Conservation (phyloP, 2,888 invertebrate species). For the Nezara viridula region DNA sequence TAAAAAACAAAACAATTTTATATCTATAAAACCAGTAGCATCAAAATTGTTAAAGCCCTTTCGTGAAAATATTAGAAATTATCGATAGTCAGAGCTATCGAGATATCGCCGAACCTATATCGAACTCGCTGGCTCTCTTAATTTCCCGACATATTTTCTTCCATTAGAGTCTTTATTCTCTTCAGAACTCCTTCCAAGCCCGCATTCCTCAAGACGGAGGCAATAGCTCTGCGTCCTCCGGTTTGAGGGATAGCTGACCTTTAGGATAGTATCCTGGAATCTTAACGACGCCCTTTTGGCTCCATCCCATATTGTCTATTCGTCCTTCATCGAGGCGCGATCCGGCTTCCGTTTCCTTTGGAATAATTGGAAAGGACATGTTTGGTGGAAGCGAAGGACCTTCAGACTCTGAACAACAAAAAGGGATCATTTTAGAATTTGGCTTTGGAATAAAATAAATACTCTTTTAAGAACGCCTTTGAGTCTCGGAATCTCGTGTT, state of each 20-base stretch:
- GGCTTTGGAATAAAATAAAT: background rate
- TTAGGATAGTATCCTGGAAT: constrained; percentile 9
- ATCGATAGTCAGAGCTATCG: too few relatives aligned
- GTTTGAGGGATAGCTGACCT: background rate
- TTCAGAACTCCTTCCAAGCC: background rate
- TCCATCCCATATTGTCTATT: constrained; percentile 2
- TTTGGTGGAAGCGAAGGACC: background rate
- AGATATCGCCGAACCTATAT: too few relatives aligned
- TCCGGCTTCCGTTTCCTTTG: constrained; percentile 22
- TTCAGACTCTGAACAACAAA: background rate
- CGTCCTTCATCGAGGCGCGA: background rate
- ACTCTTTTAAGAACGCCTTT: background rate
- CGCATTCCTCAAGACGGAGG: background rate
- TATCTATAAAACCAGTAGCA: too few relatives aligned
- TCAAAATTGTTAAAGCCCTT: too few relatives aligned
- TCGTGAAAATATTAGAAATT: too few relatives aligned
- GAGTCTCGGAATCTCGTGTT: background rate
- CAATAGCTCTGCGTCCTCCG: background rate
- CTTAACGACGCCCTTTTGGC: constrained; percentile 20
- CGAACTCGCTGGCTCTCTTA: too few relatives aligned
- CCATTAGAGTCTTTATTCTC: background rate
- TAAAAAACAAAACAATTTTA: too few relatives aligned
- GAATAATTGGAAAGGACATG: constrained; percentile 4
- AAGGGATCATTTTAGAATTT: background rate
- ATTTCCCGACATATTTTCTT: background rate